Percentiles rank a stretch among this genome's conserved stretches.
phyloP scores from a whole-genome alignment of 2,113 vertebrate genomes.

The Pseudonaja textilis region DNA sequence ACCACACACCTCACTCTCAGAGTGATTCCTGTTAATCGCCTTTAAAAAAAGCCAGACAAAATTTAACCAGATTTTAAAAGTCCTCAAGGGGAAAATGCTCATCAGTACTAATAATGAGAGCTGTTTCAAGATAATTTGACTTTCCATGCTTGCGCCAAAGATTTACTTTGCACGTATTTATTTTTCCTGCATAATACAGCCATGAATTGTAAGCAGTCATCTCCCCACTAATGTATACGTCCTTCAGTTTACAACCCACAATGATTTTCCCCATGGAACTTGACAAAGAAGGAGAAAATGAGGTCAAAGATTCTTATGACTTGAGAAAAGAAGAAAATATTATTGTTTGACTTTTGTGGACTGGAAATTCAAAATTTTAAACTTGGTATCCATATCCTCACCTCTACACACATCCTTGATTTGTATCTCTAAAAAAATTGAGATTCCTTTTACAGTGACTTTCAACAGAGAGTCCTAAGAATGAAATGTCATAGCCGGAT shows the following conservation, averaged over 20 bases:
- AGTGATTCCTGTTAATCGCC: not conserved
- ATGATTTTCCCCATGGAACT: not conserved
- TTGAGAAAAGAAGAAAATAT: constrained; percentile 30
- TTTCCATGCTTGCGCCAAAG: not conserved
- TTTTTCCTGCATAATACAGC: not conserved
- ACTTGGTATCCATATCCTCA: constrained; percentile 45
- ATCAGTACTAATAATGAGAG: not conserved
- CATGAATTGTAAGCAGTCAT: not conserved
- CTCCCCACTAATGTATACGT: not conserved
- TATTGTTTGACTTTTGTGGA: not conserved
- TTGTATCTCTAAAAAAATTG: constrained; percentile 46
- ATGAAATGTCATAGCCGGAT: constrained; percentile 72
- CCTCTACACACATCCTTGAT: not conserved
- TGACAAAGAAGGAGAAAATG: not conserved
- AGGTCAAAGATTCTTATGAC: not conserved
- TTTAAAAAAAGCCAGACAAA: not conserved
- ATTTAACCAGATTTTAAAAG: not conserved
- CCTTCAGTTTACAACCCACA: constrained; percentile 38
- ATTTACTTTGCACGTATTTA: not conserved
- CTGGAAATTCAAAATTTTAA: constrained; percentile 33
- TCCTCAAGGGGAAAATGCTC: not conserved
- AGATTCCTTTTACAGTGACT: constrained; percentile 57
- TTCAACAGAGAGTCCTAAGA: constrained; percentile 50
- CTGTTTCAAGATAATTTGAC: not conserved
- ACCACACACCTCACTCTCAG: not conserved